phyloP scores from a whole-genome alignment of 2,797 vertebrate genomes.

The Spinus pinus region DNA sequence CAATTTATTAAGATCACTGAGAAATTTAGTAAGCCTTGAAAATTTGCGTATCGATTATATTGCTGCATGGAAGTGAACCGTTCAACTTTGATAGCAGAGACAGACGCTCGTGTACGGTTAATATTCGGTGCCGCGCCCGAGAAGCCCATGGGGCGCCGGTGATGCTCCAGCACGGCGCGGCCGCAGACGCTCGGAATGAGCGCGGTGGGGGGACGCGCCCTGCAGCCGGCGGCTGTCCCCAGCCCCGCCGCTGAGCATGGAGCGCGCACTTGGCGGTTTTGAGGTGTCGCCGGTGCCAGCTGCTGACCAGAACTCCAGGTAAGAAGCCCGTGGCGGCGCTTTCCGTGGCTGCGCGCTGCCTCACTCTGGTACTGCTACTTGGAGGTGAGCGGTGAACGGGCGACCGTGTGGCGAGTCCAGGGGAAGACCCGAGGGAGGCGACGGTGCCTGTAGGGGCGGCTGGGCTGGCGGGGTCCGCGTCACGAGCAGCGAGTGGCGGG shows the following conservation, averaged over 20 bases:
- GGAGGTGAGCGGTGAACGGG: background rate
- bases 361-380: background rate
- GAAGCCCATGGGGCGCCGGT: accelerated
- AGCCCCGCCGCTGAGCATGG: too few species aligned
- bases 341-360: too few species aligned
- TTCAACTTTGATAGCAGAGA: background rate
- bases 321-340: background rate
- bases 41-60: background rate
- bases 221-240: too few species aligned
- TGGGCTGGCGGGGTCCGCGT: too few species aligned
- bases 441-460: background rate
- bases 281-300: background rate
- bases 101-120: background rate
- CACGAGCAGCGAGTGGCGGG: background rate
- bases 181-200: background rate
- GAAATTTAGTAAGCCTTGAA: background rate
- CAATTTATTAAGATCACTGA: background rate
- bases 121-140: too few species aligned
- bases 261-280: too few species aligned
- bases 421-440: background rate
- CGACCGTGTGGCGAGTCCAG: background rate
- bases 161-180: background rate
- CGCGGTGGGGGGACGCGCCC: background rate
- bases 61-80: background rate
- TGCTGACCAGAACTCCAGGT: too few species aligned